These are phyloP conservation scores for Galaxea fascicularis DNA, from an alignment of 92 coral and sea anemone genomes.

Conservation along the genomic window DNA sequence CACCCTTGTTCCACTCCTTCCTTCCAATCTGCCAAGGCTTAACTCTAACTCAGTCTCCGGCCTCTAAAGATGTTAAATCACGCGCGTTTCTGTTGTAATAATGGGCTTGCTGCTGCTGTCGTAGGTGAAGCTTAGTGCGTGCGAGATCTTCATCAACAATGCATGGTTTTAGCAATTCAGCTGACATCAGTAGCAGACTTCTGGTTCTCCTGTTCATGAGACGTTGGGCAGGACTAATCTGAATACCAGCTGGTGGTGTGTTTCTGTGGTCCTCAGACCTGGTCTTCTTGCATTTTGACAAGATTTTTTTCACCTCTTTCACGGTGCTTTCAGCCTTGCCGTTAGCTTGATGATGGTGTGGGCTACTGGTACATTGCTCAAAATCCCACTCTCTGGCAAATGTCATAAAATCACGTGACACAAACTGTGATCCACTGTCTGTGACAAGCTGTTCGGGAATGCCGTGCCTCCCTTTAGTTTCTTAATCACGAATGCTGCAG, in stretches of 20 bases:
- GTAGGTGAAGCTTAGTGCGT: slow-evolving; percentile 19
- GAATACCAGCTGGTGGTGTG: slow-evolving; percentile 35
- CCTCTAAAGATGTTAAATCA: slow-evolving; percentile 27
- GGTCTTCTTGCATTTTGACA: too few species aligned
- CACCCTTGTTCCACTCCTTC: too few species aligned
- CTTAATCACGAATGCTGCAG: background rate
- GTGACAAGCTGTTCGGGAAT: slow-evolving; percentile 27
- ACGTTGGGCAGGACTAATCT: slow-evolving; percentile 45
- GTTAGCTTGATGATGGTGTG: slow-evolving; percentile 30
- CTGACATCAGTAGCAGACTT: slow-evolving; percentile 31
- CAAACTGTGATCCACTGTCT: slow-evolving; percentile 35
- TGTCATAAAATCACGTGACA: slow-evolving; percentile 4
- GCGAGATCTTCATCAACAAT: slow-evolving; percentile 25
- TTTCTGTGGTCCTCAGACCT: slow-evolving; percentile 30
- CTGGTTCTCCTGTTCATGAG: slow-evolving; percentile 34
- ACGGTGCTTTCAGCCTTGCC: slow-evolving; percentile 21
- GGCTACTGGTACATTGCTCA: slow-evolving; percentile 23
- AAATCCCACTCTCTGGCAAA: slow-evolving; percentile 50
- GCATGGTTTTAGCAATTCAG: slow-evolving; percentile 24
- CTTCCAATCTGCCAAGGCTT: too few species aligned
- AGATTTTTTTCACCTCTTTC: too few species aligned
- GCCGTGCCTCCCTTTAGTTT: slow-evolving; percentile 31
- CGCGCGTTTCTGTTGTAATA: slow-evolving; percentile 41
- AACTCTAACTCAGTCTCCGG: slow-evolving; percentile 38
- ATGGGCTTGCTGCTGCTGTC: slow-evolving; percentile 47